Conservation (phyloP, 1,140 invertebrate species). For the Penaeus indicus region DNA sequence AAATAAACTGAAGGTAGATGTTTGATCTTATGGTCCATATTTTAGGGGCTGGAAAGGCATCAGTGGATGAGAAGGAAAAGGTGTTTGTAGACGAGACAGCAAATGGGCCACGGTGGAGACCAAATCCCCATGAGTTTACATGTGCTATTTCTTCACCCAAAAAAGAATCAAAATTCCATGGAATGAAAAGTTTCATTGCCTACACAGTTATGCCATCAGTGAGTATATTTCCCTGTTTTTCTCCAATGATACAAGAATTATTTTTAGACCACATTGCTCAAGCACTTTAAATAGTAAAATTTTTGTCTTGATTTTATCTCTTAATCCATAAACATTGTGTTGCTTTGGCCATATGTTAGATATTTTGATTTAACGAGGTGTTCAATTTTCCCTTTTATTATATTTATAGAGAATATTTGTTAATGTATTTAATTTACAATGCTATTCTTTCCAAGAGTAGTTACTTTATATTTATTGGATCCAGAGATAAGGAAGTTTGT, state of each 20-base stretch:
- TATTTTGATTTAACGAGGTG: too few relatives aligned
- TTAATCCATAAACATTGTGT: too few relatives aligned
- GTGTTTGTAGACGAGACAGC: slow-evolving; percentile 76
- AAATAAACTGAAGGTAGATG: neutral
- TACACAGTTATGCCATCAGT: slow-evolving; percentile 95
- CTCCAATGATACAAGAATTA: neutral
- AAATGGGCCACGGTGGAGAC: slow-evolving; percentile 59
- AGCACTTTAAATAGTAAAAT: too few relatives aligned
- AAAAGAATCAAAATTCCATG: slow-evolving; percentile 96
- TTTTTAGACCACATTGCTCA: too few relatives aligned
- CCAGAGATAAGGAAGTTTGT: too few relatives aligned
- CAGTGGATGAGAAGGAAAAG: slow-evolving; percentile 74
- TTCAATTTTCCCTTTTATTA: too few relatives aligned
- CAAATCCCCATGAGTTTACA: slow-evolving; percentile 68
- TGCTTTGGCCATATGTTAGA: too few relatives aligned
- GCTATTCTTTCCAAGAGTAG: too few relatives aligned
- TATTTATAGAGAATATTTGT: too few relatives aligned
- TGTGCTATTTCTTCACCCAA: slow-evolving; percentile 94
- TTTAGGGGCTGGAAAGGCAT: slow-evolving; percentile 52
- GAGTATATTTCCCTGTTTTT: slow-evolving; percentile 68
- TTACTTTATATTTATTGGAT: too few relatives aligned
- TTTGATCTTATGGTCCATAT: neutral
- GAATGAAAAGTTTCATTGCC: slow-evolving; percentile 96
- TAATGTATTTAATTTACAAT: too few relatives aligned
- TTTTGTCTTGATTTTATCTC: too few relatives aligned